Evolutionary conservation across 2,888 invertebrate genomes (phyloP), one percentile per base, ranked within the genome.

Genomic region (Drosophila parthenogenetica): DNA sequence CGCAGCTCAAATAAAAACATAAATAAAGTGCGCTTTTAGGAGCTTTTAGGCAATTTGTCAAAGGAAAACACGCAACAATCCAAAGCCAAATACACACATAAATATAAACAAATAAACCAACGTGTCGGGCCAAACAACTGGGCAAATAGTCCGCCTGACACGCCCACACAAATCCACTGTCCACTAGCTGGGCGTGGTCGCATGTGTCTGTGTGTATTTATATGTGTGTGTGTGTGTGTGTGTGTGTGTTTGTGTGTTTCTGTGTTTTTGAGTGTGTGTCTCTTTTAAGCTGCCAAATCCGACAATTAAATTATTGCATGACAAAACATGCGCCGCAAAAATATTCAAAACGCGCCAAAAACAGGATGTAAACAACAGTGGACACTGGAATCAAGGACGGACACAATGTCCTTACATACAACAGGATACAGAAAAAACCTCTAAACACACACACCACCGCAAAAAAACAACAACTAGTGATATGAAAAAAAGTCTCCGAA

Each of bases 251-350:
- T 19, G 16, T 14, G 25, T 51, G 42, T 46, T n/a, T n/a, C n/a
- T n/a, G 43, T 42, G 37, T 42, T 46, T 29, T 51, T 14, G 37
- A 55, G 40, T 39, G 29, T 58, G 49, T 46, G 62, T 55, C 54
- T 39, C 58, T 78, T 81, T 85, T 81, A 87, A 87, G 88, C 88
- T 86, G 72, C 79, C 82, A 83, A 86, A 86, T 86, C 89, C 86
- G 87, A 89, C 89, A 87, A 87, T 87, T 89, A 87, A 89, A 87
- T 87, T 87, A 87, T 87, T 89, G 85, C 87, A 84, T 73, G 81
- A 81, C 81, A 87, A 87, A 87, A 89, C 89, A 84, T 75, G 77
- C 77, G 72, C 81, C 89, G 77, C 88, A 86, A 88, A 80, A 88
- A 86, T 88, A 86, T 89, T 88, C 87, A 87, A 86, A 86, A 84